Conservation (phyloP, 2,888 invertebrate species). For the Prosopocoilus inquinatus region DNA sequence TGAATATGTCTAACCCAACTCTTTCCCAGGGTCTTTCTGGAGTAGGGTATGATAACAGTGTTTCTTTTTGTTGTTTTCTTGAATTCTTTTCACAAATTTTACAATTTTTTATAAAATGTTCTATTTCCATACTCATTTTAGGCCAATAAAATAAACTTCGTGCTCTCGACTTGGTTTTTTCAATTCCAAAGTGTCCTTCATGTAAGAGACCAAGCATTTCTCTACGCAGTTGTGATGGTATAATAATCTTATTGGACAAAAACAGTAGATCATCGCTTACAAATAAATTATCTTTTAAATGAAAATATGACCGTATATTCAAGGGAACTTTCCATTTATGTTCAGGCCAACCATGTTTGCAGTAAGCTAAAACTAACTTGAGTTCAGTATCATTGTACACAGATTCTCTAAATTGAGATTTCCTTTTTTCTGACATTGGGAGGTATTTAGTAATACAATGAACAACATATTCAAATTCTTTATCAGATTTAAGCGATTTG, state of each 20-base stretch:
- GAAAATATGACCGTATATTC: too few relatives aligned
- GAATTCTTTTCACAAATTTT: not conserved
- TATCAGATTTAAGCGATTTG: too few relatives aligned
- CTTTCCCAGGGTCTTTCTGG: slow-evolving; percentile 9
- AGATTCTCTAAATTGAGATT: too few relatives aligned
- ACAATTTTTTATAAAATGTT: not conserved
- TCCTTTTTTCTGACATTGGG: too few relatives aligned
- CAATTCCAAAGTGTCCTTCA: not conserved
- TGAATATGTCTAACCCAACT: slow-evolving; percentile 5
- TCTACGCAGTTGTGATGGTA: not conserved
- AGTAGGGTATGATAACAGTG: not conserved
- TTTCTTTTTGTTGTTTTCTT: not conserved
- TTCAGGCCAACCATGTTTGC: too few relatives aligned
- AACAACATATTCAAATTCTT: too few relatives aligned
- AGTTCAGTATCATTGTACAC: not conserved
- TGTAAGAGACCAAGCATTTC: not conserved
- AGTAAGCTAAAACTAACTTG: too few relatives aligned
- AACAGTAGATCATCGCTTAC: too few relatives aligned
- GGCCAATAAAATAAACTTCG: not conserved
- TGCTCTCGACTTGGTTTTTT: not conserved
- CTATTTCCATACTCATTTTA: not conserved
- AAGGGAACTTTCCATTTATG: too few relatives aligned
- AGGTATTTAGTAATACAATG: too few relatives aligned
- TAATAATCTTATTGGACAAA: too few relatives aligned
- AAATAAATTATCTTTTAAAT: too few relatives aligned